phyloP scores from a whole-genome alignment of 1,140 invertebrate species.

The Platyura marginata region DNA sequence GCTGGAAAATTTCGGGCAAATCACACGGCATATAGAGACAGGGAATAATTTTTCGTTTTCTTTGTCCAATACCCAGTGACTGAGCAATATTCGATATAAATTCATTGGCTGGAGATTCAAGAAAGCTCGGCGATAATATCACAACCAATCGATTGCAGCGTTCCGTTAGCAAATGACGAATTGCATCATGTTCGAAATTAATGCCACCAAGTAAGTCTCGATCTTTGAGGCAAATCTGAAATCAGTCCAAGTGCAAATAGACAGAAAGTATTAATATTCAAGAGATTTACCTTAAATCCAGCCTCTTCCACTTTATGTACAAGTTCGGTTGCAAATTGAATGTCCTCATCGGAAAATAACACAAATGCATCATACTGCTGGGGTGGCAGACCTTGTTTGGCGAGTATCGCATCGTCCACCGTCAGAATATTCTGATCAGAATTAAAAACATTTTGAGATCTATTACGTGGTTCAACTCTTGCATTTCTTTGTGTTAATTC shows the following conservation, averaged over 20 bases:
- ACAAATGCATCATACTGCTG: constrained; percentile 50
- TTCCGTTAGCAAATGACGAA: constrained; percentile 50
- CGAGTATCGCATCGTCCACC: constrained; percentile 30
- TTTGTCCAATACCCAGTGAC: constrained; percentile 24
- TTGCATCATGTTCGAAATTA: constrained; percentile 43
- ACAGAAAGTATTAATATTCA: not conserved
- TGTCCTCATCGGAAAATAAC: constrained; percentile 42
- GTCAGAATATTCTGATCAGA: constrained; percentile 6
- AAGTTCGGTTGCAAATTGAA: constrained; percentile 37
- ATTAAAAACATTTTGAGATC: not conserved
- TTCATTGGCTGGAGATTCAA: constrained; percentile 43
- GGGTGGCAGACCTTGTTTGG: constrained; percentile 27
- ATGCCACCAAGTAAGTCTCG: constrained; percentile 42
- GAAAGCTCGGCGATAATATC: constrained; percentile 49
- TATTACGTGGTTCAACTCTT: not conserved
- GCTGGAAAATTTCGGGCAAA: constrained; percentile 35
- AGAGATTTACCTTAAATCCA: constrained; percentile 33
- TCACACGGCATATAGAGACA: constrained; percentile 37
- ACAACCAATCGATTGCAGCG: constrained; percentile 52
- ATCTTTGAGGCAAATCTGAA: constrained; percentile 44
- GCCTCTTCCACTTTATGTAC: constrained; percentile 41
- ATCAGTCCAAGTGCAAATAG: constrained; percentile 1
- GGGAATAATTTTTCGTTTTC: constrained; percentile 42
- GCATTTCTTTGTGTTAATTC: not conserved
- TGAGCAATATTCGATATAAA: constrained; percentile 57